Evolutionary conservation across 2,797 vertebrate species (phyloP), one percentile per base, ranked within the genome.

Genomic region (Anguilla anguilla): DNA sequence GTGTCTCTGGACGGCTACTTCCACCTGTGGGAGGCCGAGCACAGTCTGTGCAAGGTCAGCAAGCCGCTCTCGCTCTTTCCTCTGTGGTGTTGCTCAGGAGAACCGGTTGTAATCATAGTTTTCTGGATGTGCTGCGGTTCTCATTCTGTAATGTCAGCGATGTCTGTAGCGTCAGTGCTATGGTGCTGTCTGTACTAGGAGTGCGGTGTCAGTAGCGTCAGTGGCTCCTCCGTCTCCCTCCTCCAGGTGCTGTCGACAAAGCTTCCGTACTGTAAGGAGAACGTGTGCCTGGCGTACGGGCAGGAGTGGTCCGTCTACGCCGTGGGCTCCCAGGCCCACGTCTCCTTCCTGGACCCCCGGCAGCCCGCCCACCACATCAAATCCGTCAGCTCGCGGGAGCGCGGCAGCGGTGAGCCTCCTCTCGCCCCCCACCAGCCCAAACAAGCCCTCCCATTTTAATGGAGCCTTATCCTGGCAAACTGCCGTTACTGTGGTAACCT

Each of bases 1-100:
- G 98, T 99, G 46, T 99, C 98, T 59, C 88, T 99, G 90, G 98
- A 99, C 93, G 99, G 99, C 2, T 99, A 98, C 94, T 99, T 99
- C 93, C 98, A 99, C 94, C 97, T 99, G 86, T 99, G 99, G 99
- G 99, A 98, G 93, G 98, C 98, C 57, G 98, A 99, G 91, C 96
- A 97, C 90, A 98, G 96, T 1, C 92, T 99, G 77, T 96, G 96
- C 93, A 99, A 99, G 98, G 99, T 99, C 55, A 87, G 90, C 85
- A 87, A 22, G 53, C 59, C 6, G 46, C 10, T 43, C 43, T 39
- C 17, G 35, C 22, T 72, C 2, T 49, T 19, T 53, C 22, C 51
- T 1, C 46, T 2, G 7, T 82, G 35, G 19, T 57, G 53, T 57
- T 57, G 55, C 55, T 57, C 55, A 17, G 64, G n/a, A 67, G 22